Percentiles rank a stretch among this genome's conserved stretches.
These are phyloP conservation scores for Aleadryas rufinucha DNA, from an alignment of 2,113 vertebrate species.

Conservation along the genomic window DNA sequence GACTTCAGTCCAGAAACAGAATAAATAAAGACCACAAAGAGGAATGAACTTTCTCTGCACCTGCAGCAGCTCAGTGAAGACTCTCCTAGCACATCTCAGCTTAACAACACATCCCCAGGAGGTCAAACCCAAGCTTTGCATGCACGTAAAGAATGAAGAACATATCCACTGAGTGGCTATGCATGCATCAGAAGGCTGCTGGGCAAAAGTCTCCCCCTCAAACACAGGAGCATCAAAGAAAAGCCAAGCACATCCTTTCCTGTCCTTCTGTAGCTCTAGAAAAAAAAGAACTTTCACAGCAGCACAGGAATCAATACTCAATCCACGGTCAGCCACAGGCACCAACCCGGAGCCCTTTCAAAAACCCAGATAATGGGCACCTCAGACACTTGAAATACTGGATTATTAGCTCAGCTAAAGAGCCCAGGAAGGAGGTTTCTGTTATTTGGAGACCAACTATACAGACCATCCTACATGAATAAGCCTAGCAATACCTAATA, in stretches of 20 bases:
- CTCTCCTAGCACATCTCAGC: not conserved
- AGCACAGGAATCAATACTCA: not conserved
- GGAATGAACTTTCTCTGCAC: not conserved
- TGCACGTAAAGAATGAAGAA: not conserved
- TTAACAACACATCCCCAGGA: not conserved
- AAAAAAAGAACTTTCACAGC: not conserved
- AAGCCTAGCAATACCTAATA: not conserved
- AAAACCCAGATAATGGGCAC: not conserved
- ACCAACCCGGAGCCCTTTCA: not conserved
- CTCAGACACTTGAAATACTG: not conserved
- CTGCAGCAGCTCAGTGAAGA: not conserved
- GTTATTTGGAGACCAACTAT: not conserved
- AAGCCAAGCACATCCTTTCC: not conserved
- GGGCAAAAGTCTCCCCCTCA: not conserved
- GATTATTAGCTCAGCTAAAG: not conserved
- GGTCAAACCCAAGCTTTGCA: not conserved
- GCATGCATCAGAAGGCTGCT: not conserved
- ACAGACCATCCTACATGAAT: not conserved
- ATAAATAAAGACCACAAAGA: not conserved
- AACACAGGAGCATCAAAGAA: not conserved
- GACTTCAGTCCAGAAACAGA: not conserved
- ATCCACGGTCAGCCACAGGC: not conserved
- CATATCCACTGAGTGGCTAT: not conserved
- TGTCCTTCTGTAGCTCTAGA: not conserved
- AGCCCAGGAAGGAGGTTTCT: not conserved